phyloP scores from a whole-genome alignment of 2,797 vertebrate species.

The Allobates femoralis region DNA sequence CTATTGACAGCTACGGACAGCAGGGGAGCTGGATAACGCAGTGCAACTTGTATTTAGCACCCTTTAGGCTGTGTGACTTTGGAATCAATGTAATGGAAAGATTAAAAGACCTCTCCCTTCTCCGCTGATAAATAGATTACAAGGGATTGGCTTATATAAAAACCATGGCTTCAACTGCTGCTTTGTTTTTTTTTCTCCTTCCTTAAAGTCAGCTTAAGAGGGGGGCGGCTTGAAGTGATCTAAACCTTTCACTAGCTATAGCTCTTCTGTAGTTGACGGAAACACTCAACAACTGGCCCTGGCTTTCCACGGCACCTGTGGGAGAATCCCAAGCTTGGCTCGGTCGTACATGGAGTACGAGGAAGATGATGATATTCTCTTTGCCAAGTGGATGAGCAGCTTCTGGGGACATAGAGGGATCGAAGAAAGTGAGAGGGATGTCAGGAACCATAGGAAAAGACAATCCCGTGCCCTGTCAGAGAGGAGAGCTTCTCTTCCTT shows the following conservation, averaged over 20 bases:
- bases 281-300: constrained; percentile 74
- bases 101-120: constrained; percentile 80
- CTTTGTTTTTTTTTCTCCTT: constrained; percentile 50
- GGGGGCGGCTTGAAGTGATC: constrained; percentile 64
- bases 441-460: constrained; percentile 78
- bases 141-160: constrained; percentile 81
- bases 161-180: constrained; percentile 69
- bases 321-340: constrained; percentile 65
- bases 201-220: constrained; percentile 71
- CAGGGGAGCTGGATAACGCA: constrained; percentile 80
- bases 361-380: constrained; percentile 91
- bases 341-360: constrained; percentile 85
- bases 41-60: constrained; percentile 69
- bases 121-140: constrained; percentile 79
- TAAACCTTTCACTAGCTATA: constrained; percentile 62
- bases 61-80: constrained; percentile 74
- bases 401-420: constrained; percentile 90
- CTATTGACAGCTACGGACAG: constrained; percentile 84
- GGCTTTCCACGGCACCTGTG: constrained; percentile 62
- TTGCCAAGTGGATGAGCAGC: constrained; percentile 98
- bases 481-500: constrained; percentile 87
- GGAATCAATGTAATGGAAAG: constrained; percentile 83
- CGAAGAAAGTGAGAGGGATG: constrained; percentile 75
- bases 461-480: constrained; percentile 69
- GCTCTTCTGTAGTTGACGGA: constrained; percentile 63